A percentile compares a stretch with the other conserved stretches of the same genome.
Conservation (phyloP, 2,113 vertebrate species). For the Cairina moschata region DNA sequence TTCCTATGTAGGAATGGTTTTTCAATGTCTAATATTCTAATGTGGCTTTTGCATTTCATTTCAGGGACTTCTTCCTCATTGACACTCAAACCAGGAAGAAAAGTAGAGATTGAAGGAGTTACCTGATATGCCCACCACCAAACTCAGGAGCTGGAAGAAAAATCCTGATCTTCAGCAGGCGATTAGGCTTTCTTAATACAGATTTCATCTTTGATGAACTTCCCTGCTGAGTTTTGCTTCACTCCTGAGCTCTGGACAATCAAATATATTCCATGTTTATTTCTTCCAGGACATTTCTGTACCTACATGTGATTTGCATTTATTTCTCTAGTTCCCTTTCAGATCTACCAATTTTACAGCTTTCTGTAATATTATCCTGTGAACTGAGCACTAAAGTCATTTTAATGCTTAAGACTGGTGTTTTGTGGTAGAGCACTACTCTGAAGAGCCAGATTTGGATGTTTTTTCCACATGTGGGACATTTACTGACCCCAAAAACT, state of each 20-base stretch:
- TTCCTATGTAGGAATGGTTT: not conserved
- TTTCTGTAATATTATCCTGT: not conserved
- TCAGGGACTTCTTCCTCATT: not conserved
- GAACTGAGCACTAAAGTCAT: not conserved
- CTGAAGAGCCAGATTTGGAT: not conserved
- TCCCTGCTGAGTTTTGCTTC: not conserved
- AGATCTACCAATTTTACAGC: not conserved
- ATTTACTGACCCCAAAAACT: not conserved
- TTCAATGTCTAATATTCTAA: not conserved
- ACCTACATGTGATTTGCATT: not conserved
- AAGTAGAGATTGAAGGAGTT: not conserved
- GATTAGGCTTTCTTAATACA: not conserved
- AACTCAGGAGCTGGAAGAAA: not conserved
- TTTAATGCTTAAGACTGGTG: not conserved
- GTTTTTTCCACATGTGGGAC: accelerated
- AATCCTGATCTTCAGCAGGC: not conserved
- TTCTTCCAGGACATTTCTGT: not conserved
- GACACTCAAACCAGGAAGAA: not conserved
- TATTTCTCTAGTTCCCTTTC: not conserved
- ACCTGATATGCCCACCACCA: not conserved
- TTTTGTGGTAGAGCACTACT: not conserved
- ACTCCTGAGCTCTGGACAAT: not conserved
- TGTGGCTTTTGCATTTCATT: not conserved
- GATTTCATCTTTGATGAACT: not conserved
- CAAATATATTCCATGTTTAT: not conserved